phyloP scores from a whole-genome alignment of 2,113 vertebrate species.

The Lagenorhynchus albirostris region DNA sequence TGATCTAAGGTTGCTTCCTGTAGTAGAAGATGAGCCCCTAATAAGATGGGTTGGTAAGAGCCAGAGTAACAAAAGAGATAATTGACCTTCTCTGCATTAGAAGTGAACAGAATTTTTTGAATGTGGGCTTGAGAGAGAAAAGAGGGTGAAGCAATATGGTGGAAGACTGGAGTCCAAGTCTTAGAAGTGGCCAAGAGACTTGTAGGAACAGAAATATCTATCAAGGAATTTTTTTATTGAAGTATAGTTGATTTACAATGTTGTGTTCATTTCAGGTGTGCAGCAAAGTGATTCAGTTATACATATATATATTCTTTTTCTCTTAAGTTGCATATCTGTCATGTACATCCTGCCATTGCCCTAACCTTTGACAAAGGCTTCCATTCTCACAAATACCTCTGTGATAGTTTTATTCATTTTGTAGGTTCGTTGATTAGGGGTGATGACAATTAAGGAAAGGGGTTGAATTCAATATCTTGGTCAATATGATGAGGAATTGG shows the following conservation, averaged over 20 bases:
- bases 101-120: not conserved
- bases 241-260: not conserved
- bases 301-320: not conserved
- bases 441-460: not conserved
- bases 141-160: not conserved
- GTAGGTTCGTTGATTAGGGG: not conserved
- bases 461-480: not conserved
- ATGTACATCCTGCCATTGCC: not conserved
- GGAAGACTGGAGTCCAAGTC: not conserved
- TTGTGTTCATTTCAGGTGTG: not conserved
- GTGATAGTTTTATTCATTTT: not conserved
- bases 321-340: not conserved
- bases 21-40: not conserved
- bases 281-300: not conserved
- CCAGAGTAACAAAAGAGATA: not conserved
- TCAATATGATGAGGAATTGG: not conserved
- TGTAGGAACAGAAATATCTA: not conserved
- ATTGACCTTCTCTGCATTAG: not conserved
- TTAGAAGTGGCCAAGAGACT: not conserved
- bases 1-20: not conserved
- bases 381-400: not conserved
- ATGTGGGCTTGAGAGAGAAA: not conserved
- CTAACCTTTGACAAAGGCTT: not conserved
- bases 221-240: not conserved
- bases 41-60: not conserved